Conservation (phyloP, 2,797 vertebrate species). For the Parauchenoglanis punctatus region DNA sequence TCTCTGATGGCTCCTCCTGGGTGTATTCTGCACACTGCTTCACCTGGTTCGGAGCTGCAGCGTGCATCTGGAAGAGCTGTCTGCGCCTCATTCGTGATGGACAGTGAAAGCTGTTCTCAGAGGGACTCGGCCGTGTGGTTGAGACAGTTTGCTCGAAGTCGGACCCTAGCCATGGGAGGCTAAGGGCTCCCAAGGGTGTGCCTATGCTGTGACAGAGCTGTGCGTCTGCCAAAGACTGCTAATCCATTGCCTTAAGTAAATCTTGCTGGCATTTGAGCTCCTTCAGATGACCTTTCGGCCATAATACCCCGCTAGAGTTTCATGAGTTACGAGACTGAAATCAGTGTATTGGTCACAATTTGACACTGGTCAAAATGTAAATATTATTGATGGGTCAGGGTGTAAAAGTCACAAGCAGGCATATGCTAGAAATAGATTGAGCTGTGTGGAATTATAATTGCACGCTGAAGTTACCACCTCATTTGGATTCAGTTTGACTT, state of each 20-base stretch:
- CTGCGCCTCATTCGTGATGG: constrained; percentile 45
- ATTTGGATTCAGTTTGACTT: constrained; percentile 18
- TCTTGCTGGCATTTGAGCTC: constrained; percentile 41
- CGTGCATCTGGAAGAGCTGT: constrained; percentile 57
- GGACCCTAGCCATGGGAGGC: constrained; percentile 45
- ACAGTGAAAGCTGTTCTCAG: constrained; percentile 57
- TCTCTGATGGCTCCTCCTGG: constrained; percentile 48
- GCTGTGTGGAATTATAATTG: constrained; percentile 15
- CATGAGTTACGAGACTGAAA: constrained; percentile 23
- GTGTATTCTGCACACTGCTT: constrained; percentile 43
- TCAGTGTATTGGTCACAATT: constrained; percentile 20
- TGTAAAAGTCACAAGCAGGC: constrained; percentile 44
- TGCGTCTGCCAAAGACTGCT: constrained; percentile 34
- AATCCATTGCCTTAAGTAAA: constrained; percentile 49
- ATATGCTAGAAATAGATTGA: not conserved
- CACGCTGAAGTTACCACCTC: not conserved
- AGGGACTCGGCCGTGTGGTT: constrained; percentile 33
- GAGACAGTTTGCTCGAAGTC: constrained; percentile 36
- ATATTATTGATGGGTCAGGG: constrained; percentile 17
- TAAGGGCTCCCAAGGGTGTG: constrained; percentile 50
- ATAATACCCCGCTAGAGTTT: constrained; percentile 13
- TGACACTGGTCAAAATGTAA: constrained; percentile 36
- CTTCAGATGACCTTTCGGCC: constrained; percentile 44
- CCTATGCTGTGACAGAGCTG: constrained; percentile 29
- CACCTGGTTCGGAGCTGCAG: constrained; percentile 50